These are phyloP conservation scores for Coenonympha glycerion DNA, from an alignment of 2,888 invertebrate genomes.

Conservation along the genomic window DNA sequence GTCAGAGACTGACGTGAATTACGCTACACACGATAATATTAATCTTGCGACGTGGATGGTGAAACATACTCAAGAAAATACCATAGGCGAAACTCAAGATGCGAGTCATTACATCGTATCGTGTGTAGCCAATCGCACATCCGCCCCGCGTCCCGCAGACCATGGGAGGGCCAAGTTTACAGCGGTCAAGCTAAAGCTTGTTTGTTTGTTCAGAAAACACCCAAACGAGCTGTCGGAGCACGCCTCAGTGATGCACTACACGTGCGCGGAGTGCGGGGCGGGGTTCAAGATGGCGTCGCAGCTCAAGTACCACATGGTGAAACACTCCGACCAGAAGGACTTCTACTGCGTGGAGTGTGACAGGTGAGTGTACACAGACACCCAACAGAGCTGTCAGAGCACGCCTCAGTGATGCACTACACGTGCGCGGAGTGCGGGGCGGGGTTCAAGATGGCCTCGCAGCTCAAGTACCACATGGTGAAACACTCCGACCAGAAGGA, in stretches of 20 bases:
- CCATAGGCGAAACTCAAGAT: too few relatives aligned
- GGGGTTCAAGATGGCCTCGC: slow-evolving; percentile 48
- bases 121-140: too few relatives aligned
- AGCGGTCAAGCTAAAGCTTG: too few relatives aligned
- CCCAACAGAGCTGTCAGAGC: slow-evolving; percentile 37
- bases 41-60: too few relatives aligned
- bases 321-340: slow-evolving; percentile 42
- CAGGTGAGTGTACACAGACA: slow-evolving; percentile 44
- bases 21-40: too few relatives aligned
- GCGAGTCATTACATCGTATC: too few relatives aligned
- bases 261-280: slow-evolving; percentile 48
- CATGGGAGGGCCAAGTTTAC: too few relatives aligned
- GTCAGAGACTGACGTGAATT: too few relatives aligned
- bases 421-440: slow-evolving; percentile 48
- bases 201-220: slow-evolving; percentile 30
- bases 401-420: slow-evolving; percentile 32
- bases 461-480: slow-evolving; percentile 42
- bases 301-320: slow-evolving; percentile 44
- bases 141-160: too few relatives aligned
- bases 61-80: too few relatives aligned
- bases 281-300: slow-evolving; percentile 49
- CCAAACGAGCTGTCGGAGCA: slow-evolving; percentile 37
- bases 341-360: slow-evolving; percentile 64
- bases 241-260: slow-evolving; percentile 32
- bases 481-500: slow-evolving; percentile 43